Conservation (phyloP, 2,797 vertebrate species). For the Chloroceryle inda region DNA sequence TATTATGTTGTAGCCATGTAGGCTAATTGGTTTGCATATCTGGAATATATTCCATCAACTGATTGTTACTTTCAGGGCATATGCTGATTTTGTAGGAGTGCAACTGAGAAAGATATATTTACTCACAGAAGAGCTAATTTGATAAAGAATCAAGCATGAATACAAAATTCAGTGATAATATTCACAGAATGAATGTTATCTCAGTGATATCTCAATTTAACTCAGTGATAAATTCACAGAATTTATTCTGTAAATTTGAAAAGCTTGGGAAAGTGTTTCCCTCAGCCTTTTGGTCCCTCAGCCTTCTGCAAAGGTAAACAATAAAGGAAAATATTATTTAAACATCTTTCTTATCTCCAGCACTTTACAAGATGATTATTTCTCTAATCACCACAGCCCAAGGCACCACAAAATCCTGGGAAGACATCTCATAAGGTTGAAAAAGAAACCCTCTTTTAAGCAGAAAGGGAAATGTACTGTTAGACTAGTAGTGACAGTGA, state of each 20-base stretch:
- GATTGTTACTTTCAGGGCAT: background rate
- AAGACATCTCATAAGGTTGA: background rate
- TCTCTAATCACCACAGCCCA: constrained; percentile 1
- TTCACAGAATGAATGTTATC: background rate
- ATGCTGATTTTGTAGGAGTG: background rate
- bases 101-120: constrained; percentile 19
- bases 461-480: background rate
- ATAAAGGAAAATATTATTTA: constrained; percentile 2
- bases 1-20: background rate
- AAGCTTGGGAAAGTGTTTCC: constrained; percentile 13
- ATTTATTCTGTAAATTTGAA: constrained; percentile 50
- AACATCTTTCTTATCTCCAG: constrained; percentile 19
- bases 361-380: constrained; percentile 31
- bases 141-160: constrained; percentile 18
- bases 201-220: too few relatives aligned
- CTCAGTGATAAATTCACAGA: background rate
- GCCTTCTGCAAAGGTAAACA: constrained; percentile 33
- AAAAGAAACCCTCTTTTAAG: background rate
- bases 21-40: constrained; percentile 19
- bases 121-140: constrained; percentile 21
- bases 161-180: background rate
- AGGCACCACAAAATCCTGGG: background rate
- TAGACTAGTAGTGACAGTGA: background rate
- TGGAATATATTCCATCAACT: background rate
- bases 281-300: background rate